Base-by-base conservation (phyloP, 92 coral and sea anemone species). In the Virgularia gustaviana region DNA sequence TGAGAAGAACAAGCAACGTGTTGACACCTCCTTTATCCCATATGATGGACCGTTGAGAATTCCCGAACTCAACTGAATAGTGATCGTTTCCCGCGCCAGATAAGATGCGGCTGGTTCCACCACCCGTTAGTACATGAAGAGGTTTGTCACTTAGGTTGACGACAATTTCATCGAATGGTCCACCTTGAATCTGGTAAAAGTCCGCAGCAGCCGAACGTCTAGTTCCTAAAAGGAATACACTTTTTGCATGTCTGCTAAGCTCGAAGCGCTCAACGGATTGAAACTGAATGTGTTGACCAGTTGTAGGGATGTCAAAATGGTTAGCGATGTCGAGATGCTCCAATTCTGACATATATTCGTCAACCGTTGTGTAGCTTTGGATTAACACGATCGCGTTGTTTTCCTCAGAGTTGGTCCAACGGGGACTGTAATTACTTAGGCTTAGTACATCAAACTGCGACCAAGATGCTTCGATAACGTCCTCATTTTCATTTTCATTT, bases 1-100 rank as follows among this genome's bases (percentile, higher is more conserved):
- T 72, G 52, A 79, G 79, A 13, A 71, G 28, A 8, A 79, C 65
- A 1, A 79, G 79, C 36, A 79, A 58, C 29, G 72, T 61, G 73
- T 72, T 79, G 36, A 61, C 63, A 52, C 84, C 84, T 73, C 84
- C 84, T 39, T 79, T 79, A 65, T 79, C 84, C 22, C 23, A 72
- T 22, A 79, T 73, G 80, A 79, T 7, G 53, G 67, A 76, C 9
- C 72, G 64, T 2, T 63, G 79, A 1, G 47, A 24, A 49, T 72
- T 79, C 15, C 20, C 53, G 33, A 79, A 79, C 36, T 71, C 61
- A 7, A 79, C 70, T 20, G 84, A 79, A 56, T 58, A 79, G 63
- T 71, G 58, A 44, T 79, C 84, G 19, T 58, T 33, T 4, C 84
- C 80, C 9, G 19, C 47, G 23, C 84, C 84, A 9, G 84, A 79